These are phyloP conservation scores for Maccullochella peelii DNA, from an alignment of 2,113 vertebrate species.

Conservation along the genomic window DNA sequence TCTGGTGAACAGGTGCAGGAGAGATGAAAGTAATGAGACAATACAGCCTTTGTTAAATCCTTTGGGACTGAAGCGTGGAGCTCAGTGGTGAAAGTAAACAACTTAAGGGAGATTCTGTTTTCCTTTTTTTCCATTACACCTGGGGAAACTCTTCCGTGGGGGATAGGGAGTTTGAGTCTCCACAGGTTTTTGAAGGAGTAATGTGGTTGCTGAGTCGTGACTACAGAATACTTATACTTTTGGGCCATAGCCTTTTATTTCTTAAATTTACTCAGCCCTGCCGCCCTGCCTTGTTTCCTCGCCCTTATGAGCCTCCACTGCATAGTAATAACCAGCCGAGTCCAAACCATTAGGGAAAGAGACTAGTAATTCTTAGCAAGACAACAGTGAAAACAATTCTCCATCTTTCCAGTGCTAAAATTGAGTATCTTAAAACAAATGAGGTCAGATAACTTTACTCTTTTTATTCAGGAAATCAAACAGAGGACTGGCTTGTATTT, in stretches of 20 bases:
- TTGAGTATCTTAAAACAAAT: not conserved
- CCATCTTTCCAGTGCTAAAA: not conserved
- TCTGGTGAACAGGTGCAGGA: constrained; percentile 23
- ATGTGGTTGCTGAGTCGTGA: constrained; percentile 22
- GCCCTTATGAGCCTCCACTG: not conserved
- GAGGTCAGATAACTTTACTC: not conserved
- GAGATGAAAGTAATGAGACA: constrained; percentile 36
- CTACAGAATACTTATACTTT: constrained; percentile 29
- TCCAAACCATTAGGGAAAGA: not conserved
- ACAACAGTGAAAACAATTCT: not conserved
- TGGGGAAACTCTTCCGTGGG: constrained; percentile 40
- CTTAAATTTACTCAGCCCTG: not conserved
- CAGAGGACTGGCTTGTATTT: not conserved
- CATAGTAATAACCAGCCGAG: not conserved
- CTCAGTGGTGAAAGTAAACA: constrained; percentile 52
- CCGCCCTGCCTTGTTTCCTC: constrained; percentile 2
- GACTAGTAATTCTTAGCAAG: not conserved
- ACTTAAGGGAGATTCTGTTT: constrained; percentile 25
- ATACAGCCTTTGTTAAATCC: constrained; percentile 20
- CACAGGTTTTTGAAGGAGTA: constrained; percentile 34
- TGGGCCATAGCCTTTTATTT: constrained; percentile 30
- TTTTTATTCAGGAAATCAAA: not conserved
- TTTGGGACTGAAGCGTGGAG: constrained; percentile 24
- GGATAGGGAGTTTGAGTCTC: constrained; percentile 25
- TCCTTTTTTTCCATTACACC: constrained; percentile 19